Conservation (phyloP, 2,797 vertebrate genomes). For the Smutsia gigantea region DNA sequence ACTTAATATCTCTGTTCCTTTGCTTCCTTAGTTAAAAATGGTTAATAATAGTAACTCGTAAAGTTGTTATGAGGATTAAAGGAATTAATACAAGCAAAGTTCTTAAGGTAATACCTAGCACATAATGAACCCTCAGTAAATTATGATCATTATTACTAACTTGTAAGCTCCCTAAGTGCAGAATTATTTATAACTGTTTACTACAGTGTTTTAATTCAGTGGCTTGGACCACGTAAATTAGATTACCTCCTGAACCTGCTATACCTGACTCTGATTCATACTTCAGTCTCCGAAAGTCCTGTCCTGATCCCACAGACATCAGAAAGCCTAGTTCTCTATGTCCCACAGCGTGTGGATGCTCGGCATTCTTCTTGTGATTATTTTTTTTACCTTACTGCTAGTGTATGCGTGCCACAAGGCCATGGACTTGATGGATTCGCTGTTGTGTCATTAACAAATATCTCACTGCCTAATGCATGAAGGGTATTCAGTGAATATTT, state of each 20-base stretch:
- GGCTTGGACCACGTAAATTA: background rate
- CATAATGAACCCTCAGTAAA: background rate
- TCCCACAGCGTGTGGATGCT: background rate
- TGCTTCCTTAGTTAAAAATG: background rate
- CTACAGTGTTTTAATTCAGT: background rate
- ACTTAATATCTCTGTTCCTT: background rate
- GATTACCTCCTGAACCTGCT: background rate
- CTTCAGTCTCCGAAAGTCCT: background rate
- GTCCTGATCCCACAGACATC: background rate
- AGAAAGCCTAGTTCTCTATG: background rate
- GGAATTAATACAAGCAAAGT: background rate
- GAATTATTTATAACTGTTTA: background rate
- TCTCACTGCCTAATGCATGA: background rate
- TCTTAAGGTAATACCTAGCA: background rate
- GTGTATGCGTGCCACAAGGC: background rate
- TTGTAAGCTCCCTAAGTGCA: background rate
- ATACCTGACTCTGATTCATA: background rate
- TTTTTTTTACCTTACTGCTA: background rate
- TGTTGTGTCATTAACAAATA: background rate
- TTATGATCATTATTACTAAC: background rate
- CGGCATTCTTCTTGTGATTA: background rate
- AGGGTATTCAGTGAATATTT: background rate
- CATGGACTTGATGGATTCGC: background rate
- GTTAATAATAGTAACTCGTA: background rate
- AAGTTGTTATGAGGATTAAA: background rate